Evolutionary conservation across 2,797 vertebrate genomes (phyloP).

Genomic region (Choloepus didactylus): DNA sequence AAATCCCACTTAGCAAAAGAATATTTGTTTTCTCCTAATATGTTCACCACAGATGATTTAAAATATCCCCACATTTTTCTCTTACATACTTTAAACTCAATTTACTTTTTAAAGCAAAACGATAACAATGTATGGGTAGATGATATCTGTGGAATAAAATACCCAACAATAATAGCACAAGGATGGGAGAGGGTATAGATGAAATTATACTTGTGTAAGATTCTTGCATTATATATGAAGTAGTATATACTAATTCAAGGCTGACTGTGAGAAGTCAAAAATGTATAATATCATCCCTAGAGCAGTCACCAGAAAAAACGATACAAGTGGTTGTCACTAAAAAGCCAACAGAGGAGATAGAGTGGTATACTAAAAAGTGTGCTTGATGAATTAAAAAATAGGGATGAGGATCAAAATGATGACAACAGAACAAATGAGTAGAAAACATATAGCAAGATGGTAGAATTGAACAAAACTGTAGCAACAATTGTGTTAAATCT

Average conservation of each 20-base stretch:
- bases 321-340: not conserved
- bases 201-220: not conserved
- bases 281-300: not conserved
- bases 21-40: slow-evolving; percentile 5
- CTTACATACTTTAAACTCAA: slow-evolving; percentile 16
- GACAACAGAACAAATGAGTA: not conserved
- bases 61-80: not conserved
- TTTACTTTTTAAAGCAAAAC: slow-evolving; percentile 22
- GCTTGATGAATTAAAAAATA: not conserved
- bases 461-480: not conserved
- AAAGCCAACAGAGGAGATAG: not conserved
- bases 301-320: not conserved
- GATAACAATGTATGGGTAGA: not conserved
- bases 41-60: not conserved
- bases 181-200: not conserved
- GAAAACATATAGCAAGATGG: not conserved
- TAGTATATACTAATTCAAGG: not conserved
- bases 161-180: not conserved
- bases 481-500: not conserved
- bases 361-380: not conserved
- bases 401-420: not conserved
- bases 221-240: not conserved
- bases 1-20: slow-evolving; percentile 52
- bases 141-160: slow-evolving; percentile 33
- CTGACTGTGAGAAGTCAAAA: not conserved